Evolutionary conservation across 2,888 invertebrate species (phyloP).

Genomic region (Cantharis flavilabris): DNA sequence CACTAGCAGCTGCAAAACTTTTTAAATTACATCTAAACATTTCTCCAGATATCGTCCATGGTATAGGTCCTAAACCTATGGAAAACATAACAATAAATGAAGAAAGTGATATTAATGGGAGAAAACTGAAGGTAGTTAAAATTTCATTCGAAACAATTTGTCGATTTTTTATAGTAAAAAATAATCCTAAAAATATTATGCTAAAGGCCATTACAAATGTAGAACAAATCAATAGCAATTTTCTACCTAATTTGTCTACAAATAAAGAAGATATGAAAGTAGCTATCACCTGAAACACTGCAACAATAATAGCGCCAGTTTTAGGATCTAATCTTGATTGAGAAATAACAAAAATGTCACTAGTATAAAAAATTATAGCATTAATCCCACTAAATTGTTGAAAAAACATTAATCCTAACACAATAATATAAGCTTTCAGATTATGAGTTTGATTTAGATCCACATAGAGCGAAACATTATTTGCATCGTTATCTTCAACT

Average conservation of each 20-base stretch:
- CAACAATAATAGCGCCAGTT: constrained; percentile 77
- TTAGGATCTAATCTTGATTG: constrained; percentile 63
- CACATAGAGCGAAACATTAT: constrained; percentile 60
- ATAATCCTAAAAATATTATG: constrained; percentile 71
- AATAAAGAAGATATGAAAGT: constrained; percentile 76
- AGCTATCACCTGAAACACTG: constrained; percentile 77
- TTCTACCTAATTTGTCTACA: constrained; percentile 81
- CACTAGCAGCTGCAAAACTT: constrained; percentile 75
- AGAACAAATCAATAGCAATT: constrained; percentile 74
- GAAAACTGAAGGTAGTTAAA: constrained; percentile 66
- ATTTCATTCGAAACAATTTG: constrained; percentile 50
- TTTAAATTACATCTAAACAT: constrained; percentile 81
- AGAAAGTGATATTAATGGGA: constrained; percentile 75
- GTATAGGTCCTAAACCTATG: constrained; percentile 84
- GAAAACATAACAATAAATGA: constrained; percentile 82
- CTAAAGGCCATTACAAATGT: constrained; percentile 72
- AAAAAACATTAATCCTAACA: constrained; percentile 83
- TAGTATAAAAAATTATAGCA: constrained; percentile 80
- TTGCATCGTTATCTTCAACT: constrained; percentile 57
- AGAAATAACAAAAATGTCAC: constrained; percentile 72
- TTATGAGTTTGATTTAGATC: constrained; percentile 61
- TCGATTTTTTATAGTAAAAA: constrained; percentile 62
- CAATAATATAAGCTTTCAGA: constrained; percentile 71
- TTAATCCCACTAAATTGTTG: constrained; percentile 88
- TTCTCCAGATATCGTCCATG: constrained; percentile 86